Base-by-base conservation (phyloP, 2,888 invertebrate species). In the Drosophila sordidapex region DNA sequence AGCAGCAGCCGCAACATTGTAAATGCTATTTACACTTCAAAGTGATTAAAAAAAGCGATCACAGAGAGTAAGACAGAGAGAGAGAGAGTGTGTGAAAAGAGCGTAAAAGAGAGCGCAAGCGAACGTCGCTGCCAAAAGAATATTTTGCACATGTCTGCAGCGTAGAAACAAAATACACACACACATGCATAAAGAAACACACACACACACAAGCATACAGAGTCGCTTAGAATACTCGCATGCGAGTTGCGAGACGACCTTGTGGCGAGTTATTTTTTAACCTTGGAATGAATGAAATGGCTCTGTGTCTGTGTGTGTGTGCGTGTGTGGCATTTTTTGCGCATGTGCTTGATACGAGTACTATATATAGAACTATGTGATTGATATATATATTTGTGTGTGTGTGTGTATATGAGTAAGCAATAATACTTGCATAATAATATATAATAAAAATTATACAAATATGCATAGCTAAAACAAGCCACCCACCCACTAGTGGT, bases 201-300 rank as follows among this genome's bases (percentile, higher is more conserved):
- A 27, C 27, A 64, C 27, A 48, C 60, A 57, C 52, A 63, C 51
- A 46, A 48, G 40, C 53, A 60, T 46, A 46, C 49, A n/a, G 70
- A 46, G 54, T 54, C 36, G 40, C 57, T 70, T 71, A 70, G 74
- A 71, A 76, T 62, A 65, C 72, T 78, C 76, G 70, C 67, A 79
- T 70, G 82, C 72, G 82, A 82, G 78, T 76, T 63, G 76, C 76
- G 65, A 78, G 81, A 85, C 91, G 92, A 92, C 93, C 93, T 93
- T 93, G 93, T 81, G 77, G 88, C 86, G 91, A 91, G 92, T 90
- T 93, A 92, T 93, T 93, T 92, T 92, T 92, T 90, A 92, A 92
- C 93, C 93, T 93, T 93, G 93, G 92, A 79, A 75, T 75, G 70
- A 85, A 86, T 83, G 78, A 83, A 78, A 78, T 83, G 67, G 58